Evolutionary conservation across 2,797 vertebrate species (phyloP), one percentile per base, ranked within the genome.

Genomic region (Prionace glauca): DNA sequence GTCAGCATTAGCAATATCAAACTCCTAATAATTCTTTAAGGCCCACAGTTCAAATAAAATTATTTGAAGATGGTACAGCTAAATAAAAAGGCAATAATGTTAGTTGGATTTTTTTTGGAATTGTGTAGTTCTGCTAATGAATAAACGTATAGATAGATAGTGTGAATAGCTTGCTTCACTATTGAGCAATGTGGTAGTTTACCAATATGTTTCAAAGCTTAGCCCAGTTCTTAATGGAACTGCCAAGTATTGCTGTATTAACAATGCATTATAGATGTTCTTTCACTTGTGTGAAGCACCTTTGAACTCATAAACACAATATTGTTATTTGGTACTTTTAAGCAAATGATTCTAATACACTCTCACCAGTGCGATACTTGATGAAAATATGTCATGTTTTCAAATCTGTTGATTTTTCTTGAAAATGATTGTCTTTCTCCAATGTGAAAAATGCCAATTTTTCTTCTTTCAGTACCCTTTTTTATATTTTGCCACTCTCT

Each of bases 221-320:
- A 94, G 45, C 20, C 24, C 41, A 29, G 74, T 72, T 77, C 45
- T 60, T 26, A 0, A 20, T 77, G 50, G 71, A 95, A 74, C 71
- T 60, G 29, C 32, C 26, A 56, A 56, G 71, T 22, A 74, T 41
- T 77, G 71, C 12, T 20, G 20, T 92, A n/a, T 67, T 10, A n/a
- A 90, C 60, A n/a, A 41, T 71, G 36, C 20, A 41, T 71, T 71
- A 62, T 90, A 26, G 67, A 93, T 94, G 1, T 95, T 29, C 45
- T 60, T 77, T 95, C 45, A 95, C 93, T 95, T 95, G 93, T 95
- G 93, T 95, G 93, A 60, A 95, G 56, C 93, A 95, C 69, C 24
- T 95, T 95, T 95, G 45, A 50, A 95, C 32, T 95, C 93, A 95
- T 77, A 26, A 77, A 77, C 93, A 95, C 71, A 5, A 29, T 32